Conservation (phyloP, 2,113 vertebrate species). For the Anser cygnoides region DNA sequence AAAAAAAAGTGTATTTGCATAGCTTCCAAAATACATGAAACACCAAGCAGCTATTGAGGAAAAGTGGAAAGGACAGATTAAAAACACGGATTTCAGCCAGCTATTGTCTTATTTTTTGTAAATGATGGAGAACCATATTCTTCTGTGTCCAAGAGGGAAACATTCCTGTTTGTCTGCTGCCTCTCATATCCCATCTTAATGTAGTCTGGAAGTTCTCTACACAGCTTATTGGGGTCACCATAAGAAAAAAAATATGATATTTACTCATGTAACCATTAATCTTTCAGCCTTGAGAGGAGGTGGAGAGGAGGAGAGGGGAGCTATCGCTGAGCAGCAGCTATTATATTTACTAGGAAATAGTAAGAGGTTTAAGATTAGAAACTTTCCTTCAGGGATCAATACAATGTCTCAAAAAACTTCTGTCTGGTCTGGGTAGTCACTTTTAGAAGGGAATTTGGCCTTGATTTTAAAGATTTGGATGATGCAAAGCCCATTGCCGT, state of each 20-base stretch:
- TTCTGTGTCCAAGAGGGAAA: background rate
- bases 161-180: background rate
- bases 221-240: background rate
- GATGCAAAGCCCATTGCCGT: background rate
- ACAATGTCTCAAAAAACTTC: background rate
- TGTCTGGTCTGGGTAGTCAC: too few relatives aligned
- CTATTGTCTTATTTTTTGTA: background rate
- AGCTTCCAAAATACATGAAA: background rate
- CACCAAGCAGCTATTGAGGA: background rate
- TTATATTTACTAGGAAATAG: fast-evolving
- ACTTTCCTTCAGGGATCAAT: background rate
- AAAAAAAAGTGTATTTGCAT: too few relatives aligned
- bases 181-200: background rate
- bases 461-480: background rate
- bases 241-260: background rate
- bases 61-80: background rate
- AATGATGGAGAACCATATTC: background rate
- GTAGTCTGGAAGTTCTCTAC: fast-evolving
- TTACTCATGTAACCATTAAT: background rate
- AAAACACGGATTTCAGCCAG: background rate
- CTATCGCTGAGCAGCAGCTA: background rate
- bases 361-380: background rate
- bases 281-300: background rate
- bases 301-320: background rate
- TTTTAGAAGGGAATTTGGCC: background rate